Evolutionary conservation across 1,140 invertebrate species (phyloP), one percentile per base, ranked within the genome.

Genomic region (Brevipalpus yothersi): DNA sequence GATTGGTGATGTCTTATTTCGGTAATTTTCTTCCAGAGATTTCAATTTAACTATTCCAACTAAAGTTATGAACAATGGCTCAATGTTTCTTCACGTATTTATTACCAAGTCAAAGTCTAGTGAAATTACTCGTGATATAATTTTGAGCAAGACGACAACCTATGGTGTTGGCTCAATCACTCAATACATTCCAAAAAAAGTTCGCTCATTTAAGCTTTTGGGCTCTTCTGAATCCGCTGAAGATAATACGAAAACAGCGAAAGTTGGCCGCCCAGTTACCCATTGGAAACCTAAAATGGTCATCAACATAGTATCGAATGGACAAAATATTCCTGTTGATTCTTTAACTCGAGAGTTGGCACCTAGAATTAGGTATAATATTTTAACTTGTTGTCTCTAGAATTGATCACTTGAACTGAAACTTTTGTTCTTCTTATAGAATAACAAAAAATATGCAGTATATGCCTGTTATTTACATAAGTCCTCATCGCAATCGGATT

Each of bases 381-480:
- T 15, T 13, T 10, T 43, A 11, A 43, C 15, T 43, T 45, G 15
- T 4, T 4, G 4, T 15, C 39, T 58, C 72, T 73, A 68, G 64
- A 40, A 10, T 9, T 67, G 64, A 21, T 54, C 51, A 51, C 23
- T 59, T 63, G n/a, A 53, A 7, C 8, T 59, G 43, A n/a, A 21
- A 12, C 45, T 31, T 57, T 60, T 63, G 13, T 53, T 55, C 19
- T 54, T 49, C 12, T 31, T 43, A 45, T 51, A 53, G 58, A 51
- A 45, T 62, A 11, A 56, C 39, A 53, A 13, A 13, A 43, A 61
- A 53, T 4, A 54, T 17, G 21, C 47, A 58, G 59, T 62, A 64
- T 45, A 73, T 90, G 62, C 89, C 89, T 23, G 80, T 92, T 62
- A 67, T 90, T 0, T 80, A 81, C 63, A 80, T 85, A 62, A 84